Evolutionary conservation across 2,113 vertebrate species (phyloP).

Genomic region (Montifringilla adamsi): DNA sequence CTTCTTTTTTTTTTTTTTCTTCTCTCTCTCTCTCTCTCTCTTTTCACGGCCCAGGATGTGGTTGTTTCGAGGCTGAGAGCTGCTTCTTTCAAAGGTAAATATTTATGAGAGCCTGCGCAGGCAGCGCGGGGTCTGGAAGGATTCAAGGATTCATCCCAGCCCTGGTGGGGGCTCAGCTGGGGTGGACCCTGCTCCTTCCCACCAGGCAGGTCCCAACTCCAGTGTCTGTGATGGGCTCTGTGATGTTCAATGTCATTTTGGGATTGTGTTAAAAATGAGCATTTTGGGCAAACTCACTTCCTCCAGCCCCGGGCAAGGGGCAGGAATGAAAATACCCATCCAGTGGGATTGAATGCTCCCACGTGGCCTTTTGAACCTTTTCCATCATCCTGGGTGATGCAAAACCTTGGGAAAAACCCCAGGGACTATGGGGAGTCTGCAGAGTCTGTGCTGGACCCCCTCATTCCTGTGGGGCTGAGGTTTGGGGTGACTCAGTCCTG

Average conservation of each 20-base stretch:
- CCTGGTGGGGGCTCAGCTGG: accelerated
- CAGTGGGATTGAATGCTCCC: accelerated
- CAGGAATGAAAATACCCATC: background rate
- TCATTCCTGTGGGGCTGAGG: background rate
- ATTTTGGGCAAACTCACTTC: background rate
- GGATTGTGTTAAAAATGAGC: background rate
- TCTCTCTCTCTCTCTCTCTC: background rate
- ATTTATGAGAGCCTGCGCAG: conserved; percentile 20
- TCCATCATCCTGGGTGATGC: background rate
- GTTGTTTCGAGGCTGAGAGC: conserved; percentile 33
- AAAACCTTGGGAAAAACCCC: background rate
- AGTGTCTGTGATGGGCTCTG: accelerated
- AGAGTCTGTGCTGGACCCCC: background rate
- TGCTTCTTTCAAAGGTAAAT: conserved; percentile 62
- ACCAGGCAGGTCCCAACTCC: background rate
- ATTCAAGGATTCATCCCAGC: background rate
- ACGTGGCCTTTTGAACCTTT: background rate
- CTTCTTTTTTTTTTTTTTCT: background rate
- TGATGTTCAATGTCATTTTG: accelerated
- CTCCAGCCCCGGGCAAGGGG: accelerated
- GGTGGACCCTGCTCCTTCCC: background rate
- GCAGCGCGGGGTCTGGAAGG: background rate
- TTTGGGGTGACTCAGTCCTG: background rate
- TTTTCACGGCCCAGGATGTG: conserved; percentile 52
- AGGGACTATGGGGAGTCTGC: background rate